Conservation (phyloP, 2,797 vertebrate species). For the Glyptemys insculpta region DNA sequence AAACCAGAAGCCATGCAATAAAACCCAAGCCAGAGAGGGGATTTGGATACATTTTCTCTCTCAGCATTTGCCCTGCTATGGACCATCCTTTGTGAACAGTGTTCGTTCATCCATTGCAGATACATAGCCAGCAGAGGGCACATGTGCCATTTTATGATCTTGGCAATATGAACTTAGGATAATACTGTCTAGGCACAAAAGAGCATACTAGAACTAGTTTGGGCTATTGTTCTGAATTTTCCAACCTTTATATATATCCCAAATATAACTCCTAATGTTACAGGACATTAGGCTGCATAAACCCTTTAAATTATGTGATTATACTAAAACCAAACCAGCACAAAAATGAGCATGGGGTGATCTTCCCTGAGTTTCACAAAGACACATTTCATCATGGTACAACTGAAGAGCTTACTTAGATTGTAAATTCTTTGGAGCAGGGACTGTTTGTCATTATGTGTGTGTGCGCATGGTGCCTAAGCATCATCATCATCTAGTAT, state of each 20-base stretch:
- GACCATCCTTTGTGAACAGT: fast-evolving
- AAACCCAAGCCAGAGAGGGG: neutral
- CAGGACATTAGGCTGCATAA: neutral
- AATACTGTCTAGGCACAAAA: neutral
- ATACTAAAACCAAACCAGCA: neutral
- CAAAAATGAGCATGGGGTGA: neutral
- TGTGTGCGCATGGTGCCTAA: neutral
- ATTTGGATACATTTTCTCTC: neutral
- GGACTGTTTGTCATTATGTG: neutral
- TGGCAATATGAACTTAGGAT: neutral
- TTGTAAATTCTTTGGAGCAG: neutral
- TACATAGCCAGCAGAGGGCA: neutral
- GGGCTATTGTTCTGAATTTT: neutral
- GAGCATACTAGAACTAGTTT: neutral
- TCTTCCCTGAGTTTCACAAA: neutral
- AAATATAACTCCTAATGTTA: neutral
- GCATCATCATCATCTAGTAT: neutral
- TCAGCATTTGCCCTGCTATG: neutral
- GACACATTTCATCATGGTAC: neutral
- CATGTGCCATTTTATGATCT: neutral
- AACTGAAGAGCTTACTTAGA: neutral
- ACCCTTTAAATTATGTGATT: neutral
- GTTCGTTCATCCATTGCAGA: fast-evolving
- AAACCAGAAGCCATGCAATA: neutral
- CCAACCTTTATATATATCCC: neutral